Base-by-base conservation (phyloP, 2,113 vertebrate species). In the Scomber colias region DNA sequence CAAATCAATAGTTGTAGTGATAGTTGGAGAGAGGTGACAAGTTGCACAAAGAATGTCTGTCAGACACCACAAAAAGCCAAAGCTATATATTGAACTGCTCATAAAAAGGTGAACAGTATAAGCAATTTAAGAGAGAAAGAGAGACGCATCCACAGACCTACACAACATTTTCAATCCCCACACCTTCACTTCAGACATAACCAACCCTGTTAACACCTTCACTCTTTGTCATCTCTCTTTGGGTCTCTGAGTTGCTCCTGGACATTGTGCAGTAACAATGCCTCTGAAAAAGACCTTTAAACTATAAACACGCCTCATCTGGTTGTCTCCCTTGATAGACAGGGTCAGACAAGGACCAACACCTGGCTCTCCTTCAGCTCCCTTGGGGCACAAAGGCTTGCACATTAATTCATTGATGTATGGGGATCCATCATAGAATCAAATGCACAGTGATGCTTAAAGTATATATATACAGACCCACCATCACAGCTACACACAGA, bases 331-430 rank as follows among this genome's bases (percentile, higher is more conserved):
- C 51, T 60, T 70, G 67, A 84, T 71, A 54, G 64, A 61, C 56
- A 13, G 30, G 69, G 54, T 64, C 61, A 85, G 48, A 53, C 46
- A 68, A 17, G n/a, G 40, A 48, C 9, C 77, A 87, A 70, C 82
- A 88, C 84, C 88, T 89, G 83, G 60, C 55, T 82, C 86, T 79
- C 67, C 82, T 64, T 19, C 35, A 77, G 76, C 27, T 68, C 69
- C 84, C 87, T 75, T 7, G 19, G 44, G 81, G 59, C 69, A 55
- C 53, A 40, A 21, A 54, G 60, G 53, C 54, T 78, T 79, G 44
- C 77, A 71, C 75, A 57, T 85, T 64, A 73, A 61, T 83, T 67
- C 63, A 70, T 53, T 63, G 66, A 72, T 70, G 74, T 50, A 69
- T 79, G 46, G 82, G 13, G 60, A 74, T 82, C 44, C 69, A 71